Evolutionary conservation across 1,140 invertebrate genomes (phyloP).

Genomic region (Dendroctonus valens): DNA sequence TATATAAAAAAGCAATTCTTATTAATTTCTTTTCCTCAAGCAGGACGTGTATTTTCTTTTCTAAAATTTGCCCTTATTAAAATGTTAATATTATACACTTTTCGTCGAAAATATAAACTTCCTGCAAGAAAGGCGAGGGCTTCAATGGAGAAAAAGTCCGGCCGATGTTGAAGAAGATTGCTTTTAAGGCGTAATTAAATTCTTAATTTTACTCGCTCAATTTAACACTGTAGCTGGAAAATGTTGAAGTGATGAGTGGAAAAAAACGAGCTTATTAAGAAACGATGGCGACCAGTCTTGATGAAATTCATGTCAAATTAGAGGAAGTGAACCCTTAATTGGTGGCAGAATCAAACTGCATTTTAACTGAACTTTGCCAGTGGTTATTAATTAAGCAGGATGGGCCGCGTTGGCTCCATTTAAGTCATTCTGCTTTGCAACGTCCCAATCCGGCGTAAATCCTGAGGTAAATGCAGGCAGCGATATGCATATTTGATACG

Average conservation of each 20-base stretch:
- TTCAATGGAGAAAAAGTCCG: background rate
- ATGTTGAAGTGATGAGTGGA: background rate
- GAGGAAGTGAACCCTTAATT: no score
- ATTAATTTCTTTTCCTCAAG: no score
- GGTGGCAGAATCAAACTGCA: no score
- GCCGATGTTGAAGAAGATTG: background rate
- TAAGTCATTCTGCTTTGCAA: conserved; percentile 32
- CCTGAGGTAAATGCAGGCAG: conserved; percentile 47
- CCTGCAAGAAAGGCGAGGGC: background rate
- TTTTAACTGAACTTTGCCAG: background rate
- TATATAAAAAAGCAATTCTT: no score
- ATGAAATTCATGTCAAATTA: no score
- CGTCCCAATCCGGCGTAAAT: conserved; percentile 35
- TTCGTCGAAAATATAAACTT: conserved; percentile 3
- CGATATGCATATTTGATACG: conserved; percentile 53
- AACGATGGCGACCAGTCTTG: no score
- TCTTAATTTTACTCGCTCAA: conserved; percentile 12
- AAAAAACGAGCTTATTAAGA: no score
- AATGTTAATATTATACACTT: conserved; percentile 4
- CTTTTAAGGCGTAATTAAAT: conserved; percentile 15
- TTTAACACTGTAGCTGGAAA: background rate
- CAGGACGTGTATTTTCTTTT: background rate
- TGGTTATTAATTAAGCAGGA: conserved; percentile 12
- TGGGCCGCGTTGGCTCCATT: conserved; percentile 17
- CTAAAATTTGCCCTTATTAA: background rate